phyloP scores from a whole-genome alignment of 64 coral and sea anemone species.

The Exaiptasia diaphana region DNA sequence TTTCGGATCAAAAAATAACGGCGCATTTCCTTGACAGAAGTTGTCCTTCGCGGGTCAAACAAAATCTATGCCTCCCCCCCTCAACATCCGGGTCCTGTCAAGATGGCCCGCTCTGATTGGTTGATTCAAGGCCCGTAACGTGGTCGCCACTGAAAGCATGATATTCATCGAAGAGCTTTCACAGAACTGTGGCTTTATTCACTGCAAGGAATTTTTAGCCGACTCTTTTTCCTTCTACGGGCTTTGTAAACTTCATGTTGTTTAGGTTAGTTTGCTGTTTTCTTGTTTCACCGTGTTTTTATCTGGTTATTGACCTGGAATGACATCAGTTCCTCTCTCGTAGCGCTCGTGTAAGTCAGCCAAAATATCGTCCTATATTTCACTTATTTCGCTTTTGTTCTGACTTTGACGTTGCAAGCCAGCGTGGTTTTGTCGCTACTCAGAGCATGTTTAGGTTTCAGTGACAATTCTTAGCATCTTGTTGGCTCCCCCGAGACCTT shows the following conservation, averaged over 20 bases:
- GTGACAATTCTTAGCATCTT: constrained; percentile 51
- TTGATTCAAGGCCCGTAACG: constrained; percentile 95
- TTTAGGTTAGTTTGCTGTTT: constrained; percentile 98
- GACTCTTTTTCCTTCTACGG: constrained; percentile 60
- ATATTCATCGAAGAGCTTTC: constrained; percentile 89
- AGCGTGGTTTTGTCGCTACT: constrained; percentile 36
- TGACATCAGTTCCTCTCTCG: constrained; percentile 99
- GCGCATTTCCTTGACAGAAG: not conserved
- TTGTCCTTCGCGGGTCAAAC: constrained; percentile 1
- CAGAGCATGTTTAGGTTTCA: constrained; percentile 32
- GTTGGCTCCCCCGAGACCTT: constrained; percentile 59
- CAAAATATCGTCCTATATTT: constrained; percentile 80
- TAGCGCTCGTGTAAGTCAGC: constrained; percentile 87
- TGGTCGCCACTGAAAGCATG: constrained; percentile 99
- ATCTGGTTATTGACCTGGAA: constrained; percentile 93
- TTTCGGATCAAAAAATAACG: constrained; percentile 22
- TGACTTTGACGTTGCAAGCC: constrained; percentile 88
- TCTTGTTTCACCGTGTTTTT: constrained; percentile 94
- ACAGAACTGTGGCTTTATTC: constrained; percentile 93
- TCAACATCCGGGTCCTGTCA: constrained; percentile 85
- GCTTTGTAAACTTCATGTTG: constrained; percentile 74
- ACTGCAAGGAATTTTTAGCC: constrained; percentile 76
- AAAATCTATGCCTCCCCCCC: constrained; percentile 12
- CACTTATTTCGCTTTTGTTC: constrained; percentile 96
- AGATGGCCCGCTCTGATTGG: constrained; percentile 90